Percentiles rank a stretch among this genome's conserved stretches.
Conservation (phyloP, 2,113 vertebrate genomes). For the Anarrhichthys ocellatus region DNA sequence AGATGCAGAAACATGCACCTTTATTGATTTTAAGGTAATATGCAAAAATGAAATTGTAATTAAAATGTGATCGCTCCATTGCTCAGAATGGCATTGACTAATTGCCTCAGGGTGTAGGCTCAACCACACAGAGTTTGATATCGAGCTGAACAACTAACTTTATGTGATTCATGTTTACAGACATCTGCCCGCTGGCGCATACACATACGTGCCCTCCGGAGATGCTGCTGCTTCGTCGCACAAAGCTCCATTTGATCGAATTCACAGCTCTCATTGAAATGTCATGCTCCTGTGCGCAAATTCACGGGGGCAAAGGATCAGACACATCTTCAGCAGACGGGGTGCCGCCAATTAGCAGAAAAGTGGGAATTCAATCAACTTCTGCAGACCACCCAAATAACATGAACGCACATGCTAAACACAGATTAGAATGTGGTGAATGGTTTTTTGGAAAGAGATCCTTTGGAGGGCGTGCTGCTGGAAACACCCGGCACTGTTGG, state of each 20-base stretch:
- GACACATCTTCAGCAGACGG: constrained; percentile 63
- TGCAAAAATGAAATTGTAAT: constrained; percentile 31
- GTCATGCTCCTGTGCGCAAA: constrained; percentile 61
- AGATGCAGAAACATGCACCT: neutral
- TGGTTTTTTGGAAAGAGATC: constrained; percentile 57
- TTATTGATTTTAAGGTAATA: constrained; percentile 13
- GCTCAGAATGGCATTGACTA: constrained; percentile 14
- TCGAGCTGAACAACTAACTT: constrained; percentile 32
- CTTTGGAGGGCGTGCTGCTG: constrained; percentile 47
- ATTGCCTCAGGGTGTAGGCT: constrained; percentile 8
- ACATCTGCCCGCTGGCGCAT: constrained; percentile 33
- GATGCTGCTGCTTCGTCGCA: constrained; percentile 37
- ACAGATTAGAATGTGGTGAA: constrained; percentile 76
- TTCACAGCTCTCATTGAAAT: constrained; percentile 50
- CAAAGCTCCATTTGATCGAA: constrained; percentile 67
- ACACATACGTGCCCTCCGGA: constrained; percentile 36
- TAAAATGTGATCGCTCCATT: constrained; percentile 21
- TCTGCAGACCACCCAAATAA: constrained; percentile 74
- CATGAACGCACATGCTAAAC: constrained; percentile 72
- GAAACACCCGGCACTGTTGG: constrained; percentile 59
- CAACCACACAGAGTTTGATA: constrained; percentile 19
- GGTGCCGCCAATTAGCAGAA: constrained; percentile 69
- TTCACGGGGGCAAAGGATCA: constrained; percentile 60
- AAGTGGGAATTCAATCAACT: constrained; percentile 61
- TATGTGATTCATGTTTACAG: constrained; percentile 41